Percentiles rank a stretch among this genome's conserved stretches.
These are phyloP conservation scores for Saccostrea cuccullata DNA, from an alignment of 1,140 invertebrate genomes.

Conservation along the genomic window DNA sequence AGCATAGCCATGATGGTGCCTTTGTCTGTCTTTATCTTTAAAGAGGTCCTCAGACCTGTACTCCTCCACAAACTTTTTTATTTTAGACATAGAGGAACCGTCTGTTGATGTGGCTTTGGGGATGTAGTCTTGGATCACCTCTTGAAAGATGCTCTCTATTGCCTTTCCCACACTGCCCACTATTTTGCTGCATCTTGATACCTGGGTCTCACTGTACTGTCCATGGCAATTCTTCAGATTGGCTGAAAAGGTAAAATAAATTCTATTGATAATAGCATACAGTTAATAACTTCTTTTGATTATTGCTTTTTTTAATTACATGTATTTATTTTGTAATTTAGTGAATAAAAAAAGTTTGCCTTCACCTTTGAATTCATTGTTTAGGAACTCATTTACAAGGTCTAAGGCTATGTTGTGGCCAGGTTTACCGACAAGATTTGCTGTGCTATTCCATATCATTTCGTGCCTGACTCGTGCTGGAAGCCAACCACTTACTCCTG, in stretches of 20 bases:
- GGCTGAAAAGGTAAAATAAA: conserved; percentile 36
- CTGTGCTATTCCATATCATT: conserved; percentile 56
- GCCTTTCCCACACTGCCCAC: conserved; percentile 48
- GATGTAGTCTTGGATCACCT: conserved; percentile 21
- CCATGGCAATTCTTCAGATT: conserved; percentile 50
- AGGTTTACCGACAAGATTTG: conserved; percentile 46
- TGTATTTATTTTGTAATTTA: too few relatives aligned
- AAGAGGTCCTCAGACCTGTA: conserved; percentile 47
- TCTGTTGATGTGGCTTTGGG: too few relatives aligned
- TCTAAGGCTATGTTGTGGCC: conserved; percentile 49
- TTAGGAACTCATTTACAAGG: conserved; percentile 56
- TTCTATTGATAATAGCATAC: neutral
- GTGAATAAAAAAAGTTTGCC: too few relatives aligned
- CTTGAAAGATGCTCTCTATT: conserved; percentile 43
- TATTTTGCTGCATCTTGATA: conserved; percentile 50
- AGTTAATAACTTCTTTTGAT: too few relatives aligned
- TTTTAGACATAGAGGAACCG: neutral
- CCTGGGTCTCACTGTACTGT: conserved; percentile 51
- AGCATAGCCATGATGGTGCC: neutral
- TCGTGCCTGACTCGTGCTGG: neutral
- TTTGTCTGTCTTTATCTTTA: neutral
- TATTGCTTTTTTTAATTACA: too few relatives aligned
- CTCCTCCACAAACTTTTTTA: conserved; percentile 49
- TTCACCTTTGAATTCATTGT: conserved; percentile 41
- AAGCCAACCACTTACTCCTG: too few relatives aligned